Evolutionary conservation across 1,140 invertebrate genomes (phyloP).

Genomic region (Colletes latitarsis): DNA sequence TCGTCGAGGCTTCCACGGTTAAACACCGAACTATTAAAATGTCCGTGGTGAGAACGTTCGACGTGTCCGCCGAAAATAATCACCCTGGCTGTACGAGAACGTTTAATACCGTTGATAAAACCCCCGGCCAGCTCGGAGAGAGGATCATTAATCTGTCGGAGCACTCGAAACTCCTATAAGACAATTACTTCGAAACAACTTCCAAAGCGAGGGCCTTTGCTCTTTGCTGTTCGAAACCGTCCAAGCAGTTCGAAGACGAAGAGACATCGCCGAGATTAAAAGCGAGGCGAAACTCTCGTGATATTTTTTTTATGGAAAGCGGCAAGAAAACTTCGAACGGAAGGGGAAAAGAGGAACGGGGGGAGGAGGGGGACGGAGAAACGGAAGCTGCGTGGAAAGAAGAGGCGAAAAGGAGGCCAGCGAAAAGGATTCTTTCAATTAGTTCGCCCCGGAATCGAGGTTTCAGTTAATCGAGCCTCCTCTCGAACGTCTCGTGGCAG

Average conservation of each 20-base stretch:
- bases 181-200: slow-evolving; percentile 13
- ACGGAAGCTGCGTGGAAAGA: background rate
- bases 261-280: background rate
- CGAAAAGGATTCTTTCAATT: slow-evolving; percentile 59
- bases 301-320: background rate
- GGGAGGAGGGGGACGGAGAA: no score
- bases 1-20: no score
- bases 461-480: slow-evolving; percentile 50
- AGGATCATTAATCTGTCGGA: slow-evolving; percentile 22
- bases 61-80: slow-evolving; percentile 1
- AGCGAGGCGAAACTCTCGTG: no score
- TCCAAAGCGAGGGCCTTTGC: background rate
- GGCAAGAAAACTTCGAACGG: background rate
- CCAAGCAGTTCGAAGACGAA: no score
- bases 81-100: background rate
- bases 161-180: background rate
- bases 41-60: background rate
- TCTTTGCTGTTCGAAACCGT: background rate
- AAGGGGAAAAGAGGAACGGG: no score
- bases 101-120: background rate
- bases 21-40: background rate
- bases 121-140: background rate
- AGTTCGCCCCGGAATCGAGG: slow-evolving; percentile 51
- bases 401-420: slow-evolving; percentile 4
- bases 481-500: slow-evolving; percentile 14